Base-by-base conservation (phyloP, 2,113 vertebrate species). In the Callithrix jacchus region DNA sequence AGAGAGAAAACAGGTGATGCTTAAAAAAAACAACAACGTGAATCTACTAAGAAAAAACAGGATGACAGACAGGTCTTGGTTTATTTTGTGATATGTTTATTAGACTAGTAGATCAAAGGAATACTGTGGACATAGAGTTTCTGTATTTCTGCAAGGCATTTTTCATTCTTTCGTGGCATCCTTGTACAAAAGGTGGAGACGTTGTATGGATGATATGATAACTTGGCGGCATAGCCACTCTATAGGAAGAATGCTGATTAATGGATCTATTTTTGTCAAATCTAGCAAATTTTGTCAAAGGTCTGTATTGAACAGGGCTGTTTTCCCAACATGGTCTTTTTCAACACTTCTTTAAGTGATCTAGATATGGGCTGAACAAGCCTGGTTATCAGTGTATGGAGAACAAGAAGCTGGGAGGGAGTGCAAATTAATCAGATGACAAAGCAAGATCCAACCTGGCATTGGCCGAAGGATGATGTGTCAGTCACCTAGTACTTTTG, bases 271-370 rank as follows among this genome's bases (percentile, higher is more conserved):
- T 82, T 91, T 81, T 61, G 73, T 94, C 66, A 95, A 91, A 83
- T 90, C 91, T 82, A 58, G 87, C 64, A 95, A 83, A 74, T 79
- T 89, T 87, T 93, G 32, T 80, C 64, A 73, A 74, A 66, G 77
- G 56, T 45, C 80, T 73, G 8, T 93, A 40, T 52, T 12, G 47
- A 96, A 25, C 56, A 91, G 40, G 40, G 20, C 45, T 89, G n/a
- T 91, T 97, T 93, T 96, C 58, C 84, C 76, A 40, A 83, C 56
- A 4, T 66, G 25, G 30, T 92, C 74, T 89, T 96, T 96, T 94
- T 70, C 47, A 87, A 20, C 5, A 40, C 56, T 13, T 77, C 68
- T 82, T 91, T 84, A 84, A 79, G 80, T 93, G 76, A 74, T 70
- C 37, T 96, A 70, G 68, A 77, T 91, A 42, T n/a, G 4, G n/a